phyloP scores from a whole-genome alignment of 2,113 vertebrate genomes.

The Mobula birostris region DNA sequence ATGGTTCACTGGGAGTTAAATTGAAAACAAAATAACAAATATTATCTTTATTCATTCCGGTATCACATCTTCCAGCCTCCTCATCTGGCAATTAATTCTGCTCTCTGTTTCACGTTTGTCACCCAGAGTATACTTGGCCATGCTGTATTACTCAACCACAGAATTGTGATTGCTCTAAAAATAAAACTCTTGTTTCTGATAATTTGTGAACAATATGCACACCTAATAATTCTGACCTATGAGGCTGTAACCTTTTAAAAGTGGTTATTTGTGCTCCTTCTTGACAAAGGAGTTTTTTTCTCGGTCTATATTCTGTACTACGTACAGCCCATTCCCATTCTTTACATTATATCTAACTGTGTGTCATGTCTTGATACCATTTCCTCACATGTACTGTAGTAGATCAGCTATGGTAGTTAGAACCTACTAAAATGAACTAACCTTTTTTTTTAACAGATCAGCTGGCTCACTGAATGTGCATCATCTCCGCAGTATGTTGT shows the following conservation, averaged over 20 bases:
- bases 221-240: neutral
- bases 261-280: neutral
- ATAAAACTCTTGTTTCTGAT: neutral
- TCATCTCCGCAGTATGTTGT: neutral
- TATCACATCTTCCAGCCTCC: neutral
- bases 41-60: neutral
- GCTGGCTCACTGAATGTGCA: neutral
- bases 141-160: neutral
- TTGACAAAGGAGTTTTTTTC: neutral
- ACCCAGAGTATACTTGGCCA: neutral
- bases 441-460: neutral
- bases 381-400: neutral
- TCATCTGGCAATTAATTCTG: neutral
- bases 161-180: neutral
- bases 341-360: neutral
- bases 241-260: neutral
- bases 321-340: neutral
- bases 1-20: neutral
- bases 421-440: neutral
- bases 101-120: neutral
- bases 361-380: neutral
- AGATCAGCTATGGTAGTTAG: neutral
- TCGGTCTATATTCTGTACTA: neutral
- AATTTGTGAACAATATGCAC: neutral
- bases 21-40: neutral